Percentiles rank a stretch among this genome's conserved stretches.
Evolutionary conservation across 2,888 invertebrate genomes (phyloP).

Genomic region (Nudaria mundana): DNA sequence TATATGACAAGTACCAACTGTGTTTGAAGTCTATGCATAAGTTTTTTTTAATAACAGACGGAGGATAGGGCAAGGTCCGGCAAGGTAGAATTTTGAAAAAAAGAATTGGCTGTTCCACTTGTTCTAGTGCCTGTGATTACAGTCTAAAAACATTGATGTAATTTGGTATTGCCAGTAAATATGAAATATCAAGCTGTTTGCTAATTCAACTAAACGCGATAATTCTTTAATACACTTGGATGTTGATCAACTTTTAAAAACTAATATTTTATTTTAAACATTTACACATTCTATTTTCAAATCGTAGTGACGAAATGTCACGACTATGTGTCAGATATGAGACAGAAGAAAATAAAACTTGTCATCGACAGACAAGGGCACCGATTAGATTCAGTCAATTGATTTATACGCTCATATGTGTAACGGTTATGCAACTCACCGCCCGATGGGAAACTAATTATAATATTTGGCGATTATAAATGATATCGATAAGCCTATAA

Average conservation of each 20-base stretch:
- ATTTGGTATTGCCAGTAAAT: too few species aligned
- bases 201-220: too few species aligned
- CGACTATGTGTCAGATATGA: constrained; percentile 36
- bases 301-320: constrained; percentile 22
- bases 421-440: constrained; percentile 5
- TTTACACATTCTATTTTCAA: constrained; percentile 8
- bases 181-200: too few species aligned
- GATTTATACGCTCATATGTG: constrained; percentile 21
- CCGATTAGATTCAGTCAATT: constrained; percentile 24
- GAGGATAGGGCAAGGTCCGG: too few species aligned
- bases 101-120: too few species aligned
- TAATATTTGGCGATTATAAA: constrained; percentile 5
- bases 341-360: constrained; percentile 26
- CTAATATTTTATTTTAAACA: too few species aligned
- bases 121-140: too few species aligned
- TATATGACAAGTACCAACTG: constrained; percentile 30
- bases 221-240: too few species aligned
- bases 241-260: too few species aligned
- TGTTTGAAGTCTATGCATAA: constrained; percentile 14
- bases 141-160: too few species aligned
- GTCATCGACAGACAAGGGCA: constrained; percentile 12
- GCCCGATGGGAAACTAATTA: constrained; percentile 1
- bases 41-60: too few species aligned
- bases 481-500: constrained; percentile 2
- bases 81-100: too few species aligned